phyloP scores from a whole-genome alignment of 2,888 invertebrate species.

The Nycteola revayana region DNA sequence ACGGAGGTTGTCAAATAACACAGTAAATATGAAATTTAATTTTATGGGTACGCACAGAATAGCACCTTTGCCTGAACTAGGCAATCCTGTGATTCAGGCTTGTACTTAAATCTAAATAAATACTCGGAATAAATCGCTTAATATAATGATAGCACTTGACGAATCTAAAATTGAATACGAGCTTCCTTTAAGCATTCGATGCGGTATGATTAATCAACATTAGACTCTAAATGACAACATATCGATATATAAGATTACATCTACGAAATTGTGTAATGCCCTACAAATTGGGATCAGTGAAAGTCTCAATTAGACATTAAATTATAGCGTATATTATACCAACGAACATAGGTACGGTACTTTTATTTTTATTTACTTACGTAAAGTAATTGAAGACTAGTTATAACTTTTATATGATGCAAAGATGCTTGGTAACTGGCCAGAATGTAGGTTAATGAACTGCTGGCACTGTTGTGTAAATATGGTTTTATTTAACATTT shows the following conservation, averaged over 20 bases:
- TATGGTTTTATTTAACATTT: neutral
- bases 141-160: neutral
- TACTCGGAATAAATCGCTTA: no score
- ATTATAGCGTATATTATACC: conserved; percentile 7
- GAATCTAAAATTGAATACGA: neutral
- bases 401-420: conserved; percentile 9
- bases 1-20: no score
- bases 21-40: no score
- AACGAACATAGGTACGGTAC: conserved; percentile 1
- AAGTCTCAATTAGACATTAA: conserved; percentile 25
- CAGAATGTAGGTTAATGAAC: conserved; percentile 19
- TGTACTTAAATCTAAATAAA: no score
- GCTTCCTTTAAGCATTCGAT: no score
- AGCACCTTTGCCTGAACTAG: no score
- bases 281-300: conserved; percentile 15
- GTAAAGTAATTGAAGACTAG: conserved; percentile 12
- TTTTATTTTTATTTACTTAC: conserved; percentile 18
- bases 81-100: no score
- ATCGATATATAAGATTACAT: neutral
- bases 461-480: neutral
- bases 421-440: conserved; percentile 11
- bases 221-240: neutral
- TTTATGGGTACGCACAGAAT: no score
- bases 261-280: neutral
- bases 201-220: neutral